A percentile compares a stretch with the other conserved stretches of the same genome.
phyloP scores from a whole-genome alignment of 2,888 invertebrate genomes.

The Seira ritae region DNA sequence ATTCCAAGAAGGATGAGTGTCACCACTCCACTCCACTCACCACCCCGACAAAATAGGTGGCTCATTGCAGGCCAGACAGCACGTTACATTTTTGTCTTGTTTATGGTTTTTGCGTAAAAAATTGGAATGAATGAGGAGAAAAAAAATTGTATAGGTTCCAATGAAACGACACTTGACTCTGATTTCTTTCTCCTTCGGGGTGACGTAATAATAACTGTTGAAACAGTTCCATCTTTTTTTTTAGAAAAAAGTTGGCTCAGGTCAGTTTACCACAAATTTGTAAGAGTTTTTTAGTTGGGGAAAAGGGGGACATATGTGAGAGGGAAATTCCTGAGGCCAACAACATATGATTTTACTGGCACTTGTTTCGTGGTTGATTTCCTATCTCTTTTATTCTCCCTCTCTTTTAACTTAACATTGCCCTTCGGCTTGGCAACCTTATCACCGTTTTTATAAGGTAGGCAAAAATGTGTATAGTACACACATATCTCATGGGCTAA shows the following conservation, averaged over 20 bases:
- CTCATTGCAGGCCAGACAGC: background rate
- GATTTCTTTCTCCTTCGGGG: conserved; percentile 46
- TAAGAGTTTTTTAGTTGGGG: conserved; percentile 55
- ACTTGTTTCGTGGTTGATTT: conserved; percentile 67
- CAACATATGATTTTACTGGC: conserved; percentile 67
- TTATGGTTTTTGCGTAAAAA: conserved; percentile 18
- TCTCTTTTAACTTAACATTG: conserved; percentile 61
- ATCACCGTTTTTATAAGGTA: conserved; percentile 63
- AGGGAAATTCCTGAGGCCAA: conserved; percentile 61
- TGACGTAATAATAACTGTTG: conserved; percentile 66
- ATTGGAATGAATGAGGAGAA: conserved; percentile 1
- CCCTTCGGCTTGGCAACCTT: conserved; percentile 68
- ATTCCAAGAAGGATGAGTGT: conserved; percentile 11
- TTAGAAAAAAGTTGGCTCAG: conserved; percentile 59
- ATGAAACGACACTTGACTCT: conserved; percentile 52
- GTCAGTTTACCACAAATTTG: conserved; percentile 64
- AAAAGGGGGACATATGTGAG: conserved; percentile 61
- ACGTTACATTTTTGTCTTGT: conserved; percentile 12
- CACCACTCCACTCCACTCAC: background rate
- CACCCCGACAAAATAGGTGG: background rate
- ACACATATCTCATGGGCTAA: conserved; percentile 41
- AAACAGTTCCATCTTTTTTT: conserved; percentile 53
- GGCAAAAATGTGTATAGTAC: conserved; percentile 46
- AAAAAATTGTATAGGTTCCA: conserved; percentile 49
- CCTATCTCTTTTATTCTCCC: conserved; percentile 63